Base-by-base conservation (phyloP, 2,888 invertebrate genomes). In the Tetragnatha montana region DNA sequence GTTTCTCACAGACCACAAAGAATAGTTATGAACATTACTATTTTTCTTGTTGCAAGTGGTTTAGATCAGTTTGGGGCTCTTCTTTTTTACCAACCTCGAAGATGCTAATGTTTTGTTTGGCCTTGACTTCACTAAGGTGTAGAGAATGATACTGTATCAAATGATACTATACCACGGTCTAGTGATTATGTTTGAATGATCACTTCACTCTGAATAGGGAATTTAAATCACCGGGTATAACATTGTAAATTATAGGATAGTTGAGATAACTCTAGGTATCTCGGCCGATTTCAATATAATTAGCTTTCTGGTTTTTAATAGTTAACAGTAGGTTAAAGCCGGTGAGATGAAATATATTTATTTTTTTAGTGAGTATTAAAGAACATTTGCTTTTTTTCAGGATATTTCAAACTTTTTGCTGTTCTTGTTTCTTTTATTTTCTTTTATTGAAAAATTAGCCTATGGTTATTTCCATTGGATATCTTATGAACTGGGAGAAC, bases 1-100 rank as follows among this genome's bases (percentile, higher is more conserved):
- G 10, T 60, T 60, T 60, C 6, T 60, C 17, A 60, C 60, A 60
- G 60, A 60, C 60, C 60, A 60, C 17, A 60, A 60, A 60, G 60
- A 60, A 60, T 60, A 60, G 6, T 60, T 60, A 60, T 17, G 60
- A 17, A 60, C 14, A 12, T 10, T 78, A 60, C 60, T 68, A 21
- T 22, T 78, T 51, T 78, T 78, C 22, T 75, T 49, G 2, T 8
- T 35, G 51, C 21, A 68, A 22, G 78, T 78, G 22, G 78, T 22
- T 35, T 51, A 78, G 47, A 7, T 78, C 22, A 12, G 19, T 76
- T 51, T 21, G 14, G 49, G 12, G 60, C 22, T 8, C 60, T 78
- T 78, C 78, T 22, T 22, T 78, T 78, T 78, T 14, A 60, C 51
- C 21, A 60, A 60, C 47, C 8, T 78, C 60, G 78, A 78, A 78